phyloP scores from a whole-genome alignment of 2,797 vertebrate genomes.

The Semotilus atromaculatus region DNA sequence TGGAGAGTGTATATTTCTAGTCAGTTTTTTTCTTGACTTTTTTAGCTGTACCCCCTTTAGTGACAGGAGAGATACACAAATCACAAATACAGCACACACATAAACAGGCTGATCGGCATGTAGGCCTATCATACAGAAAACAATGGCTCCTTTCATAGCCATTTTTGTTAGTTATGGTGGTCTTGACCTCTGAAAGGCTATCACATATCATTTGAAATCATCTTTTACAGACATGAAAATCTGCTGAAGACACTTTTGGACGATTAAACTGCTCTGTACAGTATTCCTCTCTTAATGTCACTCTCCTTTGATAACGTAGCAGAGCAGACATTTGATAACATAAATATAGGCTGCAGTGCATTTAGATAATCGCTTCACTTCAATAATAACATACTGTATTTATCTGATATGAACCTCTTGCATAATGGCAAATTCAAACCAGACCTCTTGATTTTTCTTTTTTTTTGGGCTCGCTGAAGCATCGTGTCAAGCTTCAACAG shows the following conservation, averaged over 20 bases:
- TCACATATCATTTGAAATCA: slow-evolving; percentile 26
- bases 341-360: slow-evolving; percentile 26
- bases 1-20: slow-evolving; percentile 49
- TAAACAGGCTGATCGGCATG: background rate
- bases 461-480: background rate
- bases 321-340: slow-evolving; percentile 45
- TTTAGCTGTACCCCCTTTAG: slow-evolving; percentile 26
- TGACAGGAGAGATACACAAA: slow-evolving; percentile 37
- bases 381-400: slow-evolving; percentile 36
- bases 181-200: background rate
- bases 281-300: slow-evolving; percentile 7
- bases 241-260: background rate
- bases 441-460: background rate
- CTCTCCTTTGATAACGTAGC: background rate
- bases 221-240: slow-evolving; percentile 16
- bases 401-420: slow-evolving; percentile 35
- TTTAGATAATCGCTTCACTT: slow-evolving; percentile 41
- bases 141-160: background rate
- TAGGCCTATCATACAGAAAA: background rate
- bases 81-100: background rate
- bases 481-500: slow-evolving; percentile 16
- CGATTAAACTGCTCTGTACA: slow-evolving; percentile 6
- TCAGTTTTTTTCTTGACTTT: slow-evolving; percentile 27
- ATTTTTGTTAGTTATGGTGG: slow-evolving; percentile 7
- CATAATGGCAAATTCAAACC: slow-evolving; percentile 12